Base-by-base conservation (phyloP, 1,140 invertebrate species). In the Tetramorium simillimum region DNA sequence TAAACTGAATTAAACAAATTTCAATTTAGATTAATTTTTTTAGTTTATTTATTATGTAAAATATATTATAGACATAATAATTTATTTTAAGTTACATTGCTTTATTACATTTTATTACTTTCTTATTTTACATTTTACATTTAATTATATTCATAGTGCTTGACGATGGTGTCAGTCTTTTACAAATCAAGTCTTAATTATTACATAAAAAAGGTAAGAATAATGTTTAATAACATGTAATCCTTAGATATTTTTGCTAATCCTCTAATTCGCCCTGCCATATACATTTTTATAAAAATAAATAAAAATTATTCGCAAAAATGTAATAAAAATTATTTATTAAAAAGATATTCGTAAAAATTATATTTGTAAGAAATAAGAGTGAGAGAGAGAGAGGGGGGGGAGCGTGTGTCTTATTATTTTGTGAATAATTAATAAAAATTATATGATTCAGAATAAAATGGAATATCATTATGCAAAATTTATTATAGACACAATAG, bases 171-270 rank as follows among this genome's bases (percentile, higher is more conserved):
- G 5, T 2, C 49, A 69, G 18, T 70, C 1, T 78, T 65, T 65
- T 63, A 65, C n/a, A 18, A 69, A 53, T 69, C 33, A 40, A 69
- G 33, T 16, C 14, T 28, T 81, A 81, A 9, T 7, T 70, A 70
- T 81, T 40, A 33, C 46, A 40, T 12, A 80, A 14, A 69, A 70
- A 81, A 81, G 77, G 77, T 81, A 81, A 81, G 77, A n/a, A 81
- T 28, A 46, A 62, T 63, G 21, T 69, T 67, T 24, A 37, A 51
- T 43, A 80, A 37, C 24, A 53, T 24, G 18, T 37, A 18, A 9
- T 2, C 5, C 0, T 46, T 53, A 14, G 7, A 0, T 5, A 53
- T 18, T 69, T 69, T 53, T 81, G 9, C n/a, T 14, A 60, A n/a
- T 46, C 18, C 0, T 69, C 6, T 49, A 16, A 28, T 69, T 69